Conservation (phyloP, 2,113 vertebrate genomes). For the Orientallactaga bullata region DNA sequence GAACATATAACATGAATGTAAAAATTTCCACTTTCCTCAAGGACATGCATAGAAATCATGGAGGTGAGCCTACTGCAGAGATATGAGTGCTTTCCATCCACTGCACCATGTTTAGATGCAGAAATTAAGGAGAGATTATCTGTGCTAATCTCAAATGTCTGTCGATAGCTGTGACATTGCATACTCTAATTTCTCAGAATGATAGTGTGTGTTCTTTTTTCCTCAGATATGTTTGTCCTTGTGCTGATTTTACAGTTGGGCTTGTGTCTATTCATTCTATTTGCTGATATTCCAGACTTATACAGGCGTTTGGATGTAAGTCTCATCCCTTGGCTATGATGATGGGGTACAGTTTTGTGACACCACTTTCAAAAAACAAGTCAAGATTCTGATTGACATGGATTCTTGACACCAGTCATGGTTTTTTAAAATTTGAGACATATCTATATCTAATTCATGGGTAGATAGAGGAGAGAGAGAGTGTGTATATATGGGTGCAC, state of each 20-base stretch:
- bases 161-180: conserved; percentile 2
- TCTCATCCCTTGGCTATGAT: conserved; percentile 55
- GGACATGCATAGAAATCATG: conserved; percentile 15
- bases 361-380: neutral
- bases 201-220: conserved; percentile 65
- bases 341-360: neutral
- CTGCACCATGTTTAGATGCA: neutral
- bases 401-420: neutral
- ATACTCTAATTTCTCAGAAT: conserved; percentile 49
- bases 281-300: conserved; percentile 87
- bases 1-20: conserved; percentile 24
- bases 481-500: too few relatives aligned
- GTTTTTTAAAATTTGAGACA: too few relatives aligned
- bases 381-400: neutral
- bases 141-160: conserved; percentile 35
- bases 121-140: conserved; percentile 52
- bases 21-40: conserved; percentile 3
- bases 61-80: neutral
- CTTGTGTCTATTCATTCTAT: conserved; percentile 88
- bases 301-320: conserved; percentile 88
- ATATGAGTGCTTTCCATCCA: conserved; percentile 6
- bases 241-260: conserved; percentile 85
- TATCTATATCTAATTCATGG: too few relatives aligned
- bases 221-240: conserved; percentile 87
- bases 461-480: too few relatives aligned